Evolutionary conservation across 2,888 invertebrate genomes (phyloP), one percentile per base, ranked within the genome.

Genomic region (Flexamia atlantica): DNA sequence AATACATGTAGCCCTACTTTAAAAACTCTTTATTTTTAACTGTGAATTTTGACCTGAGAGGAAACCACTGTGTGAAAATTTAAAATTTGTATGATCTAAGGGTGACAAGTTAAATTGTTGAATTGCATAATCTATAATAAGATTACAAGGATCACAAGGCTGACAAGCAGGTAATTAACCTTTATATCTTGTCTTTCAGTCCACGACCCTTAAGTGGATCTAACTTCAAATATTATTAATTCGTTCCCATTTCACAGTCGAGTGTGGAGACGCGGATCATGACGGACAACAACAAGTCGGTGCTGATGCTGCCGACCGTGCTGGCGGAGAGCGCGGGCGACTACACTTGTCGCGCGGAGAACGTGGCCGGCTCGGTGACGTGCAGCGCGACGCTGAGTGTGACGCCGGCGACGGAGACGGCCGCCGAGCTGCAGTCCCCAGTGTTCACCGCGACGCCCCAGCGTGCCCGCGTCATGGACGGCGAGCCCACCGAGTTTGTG

Each of bases 331-430:
- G 93, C 87, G 91, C 93, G 83, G 97, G 97, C 30, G 92, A 94
- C 36, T 95, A 97, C 88, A 97, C 96, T 25, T 97, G 97, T 88
- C 93, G 96, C 88, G 98, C 98, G 1, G 96, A 97, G 90, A 98
- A 98, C 90, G 95, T 95, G 79, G 95, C 94, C 76, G 98, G 98
- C 12, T 96, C 96, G 0, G 96, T 97, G 9, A 96, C 96, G n/a
- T 95, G 95, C 87, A 95, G 96, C 0, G 96, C 97, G 1, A 94
- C 94, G 25, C 89, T 97, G 4, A 92, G 93, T 87, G 90, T 95
- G 28, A 89, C 94, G 46, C 93, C 94, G 85, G 92, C 92, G 86
- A 92, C 91, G 91, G 87, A 87, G 90, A 92, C 89, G 83, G 89
- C 86, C 86, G 85, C 89, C 40, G 93, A 94, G 88, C 92, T 93